Percentiles rank a stretch among this genome's conserved stretches.
These are phyloP conservation scores for Phalangium opilio DNA, from an alignment of 2,888 invertebrate genomes.

Conservation along the genomic window DNA sequence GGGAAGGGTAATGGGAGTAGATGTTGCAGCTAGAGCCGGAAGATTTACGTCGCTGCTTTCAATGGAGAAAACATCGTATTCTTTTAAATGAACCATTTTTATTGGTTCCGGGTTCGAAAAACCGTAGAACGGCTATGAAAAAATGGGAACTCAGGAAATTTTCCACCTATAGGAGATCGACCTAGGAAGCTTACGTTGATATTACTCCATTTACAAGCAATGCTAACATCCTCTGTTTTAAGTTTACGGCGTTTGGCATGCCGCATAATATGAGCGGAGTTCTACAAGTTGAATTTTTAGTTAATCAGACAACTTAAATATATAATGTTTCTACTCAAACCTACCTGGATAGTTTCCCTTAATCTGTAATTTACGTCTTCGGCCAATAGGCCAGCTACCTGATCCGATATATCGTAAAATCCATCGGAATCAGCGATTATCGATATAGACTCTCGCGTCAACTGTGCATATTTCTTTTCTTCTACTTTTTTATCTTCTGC, in stretches of 20 bases:
- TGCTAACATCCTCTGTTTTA: constrained; percentile 29
- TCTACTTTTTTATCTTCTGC: constrained; percentile 14
- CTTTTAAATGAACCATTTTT: constrained; percentile 26
- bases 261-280: constrained; percentile 29
- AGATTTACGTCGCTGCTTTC: constrained; percentile 28
- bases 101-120: constrained; percentile 25
- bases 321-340: not conserved
- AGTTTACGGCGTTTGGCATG: constrained; percentile 29
- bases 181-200: constrained; percentile 21
- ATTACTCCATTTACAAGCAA: constrained; percentile 27
- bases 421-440: constrained; percentile 28
- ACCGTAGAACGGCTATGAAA: constrained; percentile 28
- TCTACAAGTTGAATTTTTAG: constrained; percentile 19
- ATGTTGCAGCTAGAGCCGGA: constrained; percentile 23
- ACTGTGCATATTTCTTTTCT: constrained; percentile 29
- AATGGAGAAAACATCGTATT: constrained; percentile 27
- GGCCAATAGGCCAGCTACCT: constrained; percentile 26
- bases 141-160: not conserved
- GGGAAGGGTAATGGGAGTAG: constrained; percentile 24
- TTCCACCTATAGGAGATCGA: no score
- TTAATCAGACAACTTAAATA: constrained; percentile 2
- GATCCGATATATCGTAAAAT: constrained; percentile 25
- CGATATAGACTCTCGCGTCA: constrained; percentile 28
- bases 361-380: constrained; percentile 32
- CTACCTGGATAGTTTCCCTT: constrained; percentile 29